Base-by-base conservation (phyloP, 1,140 invertebrate species). In the Idris sp. region DNA sequence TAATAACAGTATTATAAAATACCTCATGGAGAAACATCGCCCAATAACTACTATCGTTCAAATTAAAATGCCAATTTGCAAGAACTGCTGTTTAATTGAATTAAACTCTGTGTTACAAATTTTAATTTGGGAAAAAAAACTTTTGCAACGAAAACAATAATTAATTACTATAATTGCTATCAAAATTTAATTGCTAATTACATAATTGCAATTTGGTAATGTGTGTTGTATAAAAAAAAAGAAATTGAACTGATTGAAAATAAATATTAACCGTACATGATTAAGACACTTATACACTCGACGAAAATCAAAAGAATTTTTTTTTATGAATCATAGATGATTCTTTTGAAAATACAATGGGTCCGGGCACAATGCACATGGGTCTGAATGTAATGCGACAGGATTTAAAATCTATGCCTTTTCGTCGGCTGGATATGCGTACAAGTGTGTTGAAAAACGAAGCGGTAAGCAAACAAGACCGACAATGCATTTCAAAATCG, bases 341-440 rank as follows among this genome's bases (percentile, higher is more conserved):
- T 26, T 58, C 43, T 28, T 33, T 41, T n/a, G 9, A 1, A 7
- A 1, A 13, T 14, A 64, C 51, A 72, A 72, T 61, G 30, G 33
- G 49, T 8, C 36, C 58, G 38, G 4, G 2, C 8, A 68, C 51
- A 58, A 68, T 58, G 33, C 38, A 1, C n/a, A 31, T 9, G 38
- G 31, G 38, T 36, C 65, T 61, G 43, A 61, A 54, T 61, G 56
- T 30, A 61, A 8, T 38, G 40, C 59, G 16, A 65, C 18, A 31
- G 68, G 58, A 73, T 46, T 64, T 64, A 58, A 64, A 65, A 73
- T 65, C 69, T 65, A 65, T 65, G 58, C 68, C 68, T 72, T 72
- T 72, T 65, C 59, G 69, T 73, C 40, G 53, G 25, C 53, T 53
- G 59, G 44, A 53, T 58, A 58, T 58, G 28, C 59, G 69, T 46